A percentile compares a stretch with the other conserved stretches of the same genome.
These are phyloP conservation scores for Eupithecia centaureata DNA, from an alignment of 2,888 invertebrate genomes.

Conservation along the genomic window DNA sequence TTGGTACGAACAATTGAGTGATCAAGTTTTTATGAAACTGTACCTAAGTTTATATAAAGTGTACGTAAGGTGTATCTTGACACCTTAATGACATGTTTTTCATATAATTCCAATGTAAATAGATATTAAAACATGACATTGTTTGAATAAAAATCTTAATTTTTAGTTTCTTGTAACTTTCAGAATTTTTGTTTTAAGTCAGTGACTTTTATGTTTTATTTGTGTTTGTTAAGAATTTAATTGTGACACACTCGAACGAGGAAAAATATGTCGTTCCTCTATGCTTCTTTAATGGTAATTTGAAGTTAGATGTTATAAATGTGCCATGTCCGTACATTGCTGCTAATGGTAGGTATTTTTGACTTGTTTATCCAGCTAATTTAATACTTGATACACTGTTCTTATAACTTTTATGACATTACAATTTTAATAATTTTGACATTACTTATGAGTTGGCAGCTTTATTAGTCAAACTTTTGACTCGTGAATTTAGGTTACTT, in stretches of 20 bases:
- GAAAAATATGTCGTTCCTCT: not conserved
- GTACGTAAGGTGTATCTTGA: not conserved
- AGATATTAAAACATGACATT: slow-evolving; percentile 9
- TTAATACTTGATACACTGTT: slow-evolving; percentile 3
- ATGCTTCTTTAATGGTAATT: not conserved
- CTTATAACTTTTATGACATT: not conserved
- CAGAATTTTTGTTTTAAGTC: not conserved
- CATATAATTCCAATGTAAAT: slow-evolving; percentile 4
- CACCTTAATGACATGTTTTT: not conserved
- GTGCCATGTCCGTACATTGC: slow-evolving; percentile 31
- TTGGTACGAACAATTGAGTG: slow-evolving; percentile 12
- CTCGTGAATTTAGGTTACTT: slow-evolving; percentile 20
- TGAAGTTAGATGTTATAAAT: slow-evolving; percentile 21
- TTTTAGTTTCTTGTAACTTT: not conserved
- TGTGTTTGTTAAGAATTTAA: not conserved
- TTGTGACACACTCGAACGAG: slow-evolving; percentile 1
- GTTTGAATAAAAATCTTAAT: not conserved
- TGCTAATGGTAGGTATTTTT: slow-evolving; percentile 8
- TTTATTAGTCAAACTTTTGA: slow-evolving; percentile 3
- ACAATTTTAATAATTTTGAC: not conserved
- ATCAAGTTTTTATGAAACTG: slow-evolving; percentile 11
- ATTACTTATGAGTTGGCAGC: not conserved
- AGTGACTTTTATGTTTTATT: not conserved
- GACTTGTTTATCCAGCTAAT: not conserved
- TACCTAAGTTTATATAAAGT: not conserved